Evolutionary conservation across 2,797 vertebrate genomes (phyloP).

Genomic region (Anabacerthia variegaticeps): DNA sequence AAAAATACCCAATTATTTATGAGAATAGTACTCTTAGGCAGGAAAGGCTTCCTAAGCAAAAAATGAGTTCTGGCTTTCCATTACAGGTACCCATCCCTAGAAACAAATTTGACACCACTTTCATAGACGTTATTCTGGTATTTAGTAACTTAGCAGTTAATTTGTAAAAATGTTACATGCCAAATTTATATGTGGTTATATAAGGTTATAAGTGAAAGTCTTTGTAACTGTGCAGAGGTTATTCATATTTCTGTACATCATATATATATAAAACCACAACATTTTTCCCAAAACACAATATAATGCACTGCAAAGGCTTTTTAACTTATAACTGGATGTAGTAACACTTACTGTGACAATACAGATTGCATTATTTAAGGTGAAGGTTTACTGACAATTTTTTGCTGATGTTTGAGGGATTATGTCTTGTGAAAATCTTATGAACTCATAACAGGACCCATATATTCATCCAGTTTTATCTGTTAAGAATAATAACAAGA

Average conservation of each 20-base stretch:
- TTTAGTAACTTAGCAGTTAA: neutral
- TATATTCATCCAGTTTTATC: constrained; percentile 1
- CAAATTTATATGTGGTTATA: neutral
- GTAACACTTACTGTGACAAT: neutral
- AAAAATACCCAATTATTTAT: too few species aligned
- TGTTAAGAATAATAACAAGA: neutral
- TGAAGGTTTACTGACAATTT: neutral
- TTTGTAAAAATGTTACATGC: neutral
- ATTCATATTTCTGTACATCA: neutral
- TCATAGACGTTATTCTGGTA: neutral
- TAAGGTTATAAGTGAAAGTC: neutral
- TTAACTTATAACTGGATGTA: neutral
- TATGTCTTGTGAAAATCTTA: neutral
- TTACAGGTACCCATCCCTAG: too few species aligned
- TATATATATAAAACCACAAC: neutral
- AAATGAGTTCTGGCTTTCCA: too few species aligned
- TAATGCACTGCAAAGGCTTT: neutral
- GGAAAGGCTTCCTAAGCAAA: too few species aligned
- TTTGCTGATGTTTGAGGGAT: neutral
- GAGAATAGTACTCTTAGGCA: too few species aligned
- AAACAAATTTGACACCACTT: neutral
- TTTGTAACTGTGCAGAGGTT: neutral
- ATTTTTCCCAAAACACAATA: neutral
- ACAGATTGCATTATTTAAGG: neutral
- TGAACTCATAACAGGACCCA: neutral